Conservation (phyloP, 1,140 invertebrate genomes). For the Leucophenga varia region DNA sequence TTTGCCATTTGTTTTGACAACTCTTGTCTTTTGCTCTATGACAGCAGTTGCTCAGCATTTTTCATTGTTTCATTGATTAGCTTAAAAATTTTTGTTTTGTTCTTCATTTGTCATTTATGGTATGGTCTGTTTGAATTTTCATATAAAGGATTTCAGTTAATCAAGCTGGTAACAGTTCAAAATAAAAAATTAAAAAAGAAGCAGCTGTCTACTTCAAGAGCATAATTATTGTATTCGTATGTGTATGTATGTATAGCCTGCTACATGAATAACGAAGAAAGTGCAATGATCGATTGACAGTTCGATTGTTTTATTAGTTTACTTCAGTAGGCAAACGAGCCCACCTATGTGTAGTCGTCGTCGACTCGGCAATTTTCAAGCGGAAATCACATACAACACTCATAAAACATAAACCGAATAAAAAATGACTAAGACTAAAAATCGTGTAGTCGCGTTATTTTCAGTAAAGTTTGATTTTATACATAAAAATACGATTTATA, state of each 20-base stretch:
- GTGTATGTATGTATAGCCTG: constrained; percentile 45
- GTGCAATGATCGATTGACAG: no score
- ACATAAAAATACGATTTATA: constrained; percentile 36
- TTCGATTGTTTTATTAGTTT: constrained; percentile 4
- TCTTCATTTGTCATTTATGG: constrained; percentile 39
- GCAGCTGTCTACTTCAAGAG: no score
- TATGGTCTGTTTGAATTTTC: no score
- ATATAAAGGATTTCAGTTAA: constrained; percentile 6
- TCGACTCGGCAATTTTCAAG: constrained; percentile 32
- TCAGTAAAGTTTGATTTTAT: no score
- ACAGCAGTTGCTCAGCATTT: constrained; percentile 28
- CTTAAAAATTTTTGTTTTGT: constrained; percentile 27
- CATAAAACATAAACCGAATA: constrained; percentile 45
- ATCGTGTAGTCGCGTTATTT: no score
- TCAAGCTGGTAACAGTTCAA: constrained; percentile 18
- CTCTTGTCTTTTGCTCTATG: constrained; percentile 24
- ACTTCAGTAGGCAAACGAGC: constrained; percentile 34
- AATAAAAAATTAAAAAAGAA: constrained; percentile 5
- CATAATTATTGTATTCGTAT: constrained; percentile 6
- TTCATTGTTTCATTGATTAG: constrained; percentile 9
- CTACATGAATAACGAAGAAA: no score
- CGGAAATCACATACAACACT: constrained; percentile 51
- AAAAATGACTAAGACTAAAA: constrained; percentile 46
- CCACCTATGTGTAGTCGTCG: no score
- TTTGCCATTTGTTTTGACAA: constrained; percentile 32